A percentile compares a stretch with the other conserved stretches of the same genome.
Conservation (phyloP, 2,113 vertebrate species). For the Xyliphius kryptos region DNA sequence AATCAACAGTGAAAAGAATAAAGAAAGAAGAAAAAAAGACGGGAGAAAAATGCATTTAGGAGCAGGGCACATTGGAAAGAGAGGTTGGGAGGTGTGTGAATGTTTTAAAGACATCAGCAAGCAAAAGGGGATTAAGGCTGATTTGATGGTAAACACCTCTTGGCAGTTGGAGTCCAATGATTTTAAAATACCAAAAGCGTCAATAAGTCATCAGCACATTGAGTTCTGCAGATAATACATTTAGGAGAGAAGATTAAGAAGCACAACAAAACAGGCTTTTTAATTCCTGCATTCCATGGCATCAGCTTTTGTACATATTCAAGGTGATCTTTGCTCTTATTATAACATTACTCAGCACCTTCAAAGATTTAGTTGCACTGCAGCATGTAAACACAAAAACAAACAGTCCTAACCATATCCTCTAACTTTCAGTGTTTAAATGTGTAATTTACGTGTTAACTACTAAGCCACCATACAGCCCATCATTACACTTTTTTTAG, state of each 20-base stretch:
- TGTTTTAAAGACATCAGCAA: constrained; percentile 43
- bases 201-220: constrained; percentile 50
- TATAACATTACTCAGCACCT: constrained; percentile 23
- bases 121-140: constrained; percentile 46
- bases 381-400: not conserved
- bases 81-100: not conserved
- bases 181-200: constrained; percentile 47
- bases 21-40: not conserved
- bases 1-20: constrained; percentile 4
- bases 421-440: not conserved
- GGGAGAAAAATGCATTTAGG: constrained; percentile 7
- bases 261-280: constrained; percentile 32
- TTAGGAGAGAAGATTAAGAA: constrained; percentile 43
- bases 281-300: constrained; percentile 14
- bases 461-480: no score
- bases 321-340: constrained; percentile 28
- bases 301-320: constrained; percentile 29
- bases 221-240: constrained; percentile 41
- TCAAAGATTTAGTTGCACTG: constrained; percentile 11
- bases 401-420: constrained; percentile 17
- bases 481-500: no score
- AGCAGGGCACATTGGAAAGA: not conserved
- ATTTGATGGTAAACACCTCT: constrained; percentile 35
- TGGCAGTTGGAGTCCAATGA: constrained; percentile 35
- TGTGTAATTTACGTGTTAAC: constrained; percentile 5